phyloP scores from a whole-genome alignment of 2,888 invertebrate genomes.

The Oscheius myriophilus region DNA sequence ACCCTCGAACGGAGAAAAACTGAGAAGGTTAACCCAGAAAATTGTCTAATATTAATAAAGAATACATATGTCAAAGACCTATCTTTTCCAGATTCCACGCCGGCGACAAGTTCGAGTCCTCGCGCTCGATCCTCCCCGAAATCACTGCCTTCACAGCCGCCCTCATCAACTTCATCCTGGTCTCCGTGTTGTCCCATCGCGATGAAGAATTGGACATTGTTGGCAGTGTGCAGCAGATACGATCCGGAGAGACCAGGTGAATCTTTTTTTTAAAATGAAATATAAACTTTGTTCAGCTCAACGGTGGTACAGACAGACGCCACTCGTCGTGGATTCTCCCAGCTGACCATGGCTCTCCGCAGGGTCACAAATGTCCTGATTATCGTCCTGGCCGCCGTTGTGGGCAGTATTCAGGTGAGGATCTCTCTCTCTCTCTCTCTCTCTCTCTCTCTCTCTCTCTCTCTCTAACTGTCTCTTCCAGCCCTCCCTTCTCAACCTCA shows the following conservation, averaged over 20 bases:
- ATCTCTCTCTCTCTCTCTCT: neutral
- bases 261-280: neutral
- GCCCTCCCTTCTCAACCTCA: constrained; percentile 60
- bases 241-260: constrained; percentile 3
- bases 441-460: no score
- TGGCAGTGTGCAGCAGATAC: constrained; percentile 10
- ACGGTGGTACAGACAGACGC: constrained; percentile 8
- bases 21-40: no score
- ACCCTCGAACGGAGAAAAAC: no score
- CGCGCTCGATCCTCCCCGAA: constrained; percentile 58
- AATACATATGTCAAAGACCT: neutral
- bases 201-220: constrained; percentile 18
- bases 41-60: constrained; percentile 2
- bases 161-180: constrained; percentile 48
- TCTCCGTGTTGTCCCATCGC: constrained; percentile 44
- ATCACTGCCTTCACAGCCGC: constrained; percentile 48
- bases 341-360: constrained; percentile 47
- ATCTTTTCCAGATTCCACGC: constrained; percentile 48
- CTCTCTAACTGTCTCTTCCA: constrained; percentile 33
- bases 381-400: constrained; percentile 54
- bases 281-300: neutral
- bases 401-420: constrained; percentile 61
- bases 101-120: constrained; percentile 42
- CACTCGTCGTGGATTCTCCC: constrained; percentile 30
- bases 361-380: constrained; percentile 60